These are phyloP conservation scores for Thunnus maccoyii DNA, from an alignment of 2,113 vertebrate genomes.

Conservation along the genomic window DNA sequence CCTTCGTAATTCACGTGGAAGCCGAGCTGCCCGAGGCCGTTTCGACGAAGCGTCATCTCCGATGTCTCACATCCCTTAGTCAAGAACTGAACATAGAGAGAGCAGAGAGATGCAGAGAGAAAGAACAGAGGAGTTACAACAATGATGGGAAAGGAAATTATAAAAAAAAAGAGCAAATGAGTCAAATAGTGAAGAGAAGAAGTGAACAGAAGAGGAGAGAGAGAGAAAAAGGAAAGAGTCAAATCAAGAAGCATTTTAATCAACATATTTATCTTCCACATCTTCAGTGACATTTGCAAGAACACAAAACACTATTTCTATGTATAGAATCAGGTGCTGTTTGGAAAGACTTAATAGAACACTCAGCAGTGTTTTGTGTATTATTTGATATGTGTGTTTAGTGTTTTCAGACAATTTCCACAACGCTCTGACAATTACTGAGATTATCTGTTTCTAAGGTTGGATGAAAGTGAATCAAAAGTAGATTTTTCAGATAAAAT, in stretches of 20 bases:
- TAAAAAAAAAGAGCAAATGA: background rate
- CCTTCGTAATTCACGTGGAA: conserved; percentile 99
- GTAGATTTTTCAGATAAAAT: too few species aligned
- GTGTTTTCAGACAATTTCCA: too few species aligned
- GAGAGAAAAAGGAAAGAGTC: background rate
- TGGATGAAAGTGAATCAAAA: too few species aligned
- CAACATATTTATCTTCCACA: background rate
- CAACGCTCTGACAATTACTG: too few species aligned
- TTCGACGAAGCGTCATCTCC: conserved; percentile 97
- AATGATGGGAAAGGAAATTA: background rate
- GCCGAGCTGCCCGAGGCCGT: conserved; percentile 96
- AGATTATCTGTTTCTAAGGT: background rate
- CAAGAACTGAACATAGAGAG: conserved; percentile 84
- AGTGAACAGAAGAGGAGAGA: background rate
- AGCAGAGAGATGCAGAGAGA: background rate
- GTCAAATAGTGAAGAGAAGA: background rate
- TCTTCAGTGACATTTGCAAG: background rate
- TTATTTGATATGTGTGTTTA: too few species aligned
- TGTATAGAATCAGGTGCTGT: background rate
- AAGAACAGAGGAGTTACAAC: background rate
- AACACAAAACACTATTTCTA: background rate
- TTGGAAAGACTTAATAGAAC: background rate
- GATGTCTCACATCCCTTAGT: conserved; percentile 96
- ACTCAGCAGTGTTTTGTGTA: background rate
- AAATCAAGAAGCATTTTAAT: background rate